A percentile compares a stretch with the other conserved stretches of the same genome.
phyloP scores from a whole-genome alignment of 2,797 vertebrate genomes.

The Centroberyx gerrardi region DNA sequence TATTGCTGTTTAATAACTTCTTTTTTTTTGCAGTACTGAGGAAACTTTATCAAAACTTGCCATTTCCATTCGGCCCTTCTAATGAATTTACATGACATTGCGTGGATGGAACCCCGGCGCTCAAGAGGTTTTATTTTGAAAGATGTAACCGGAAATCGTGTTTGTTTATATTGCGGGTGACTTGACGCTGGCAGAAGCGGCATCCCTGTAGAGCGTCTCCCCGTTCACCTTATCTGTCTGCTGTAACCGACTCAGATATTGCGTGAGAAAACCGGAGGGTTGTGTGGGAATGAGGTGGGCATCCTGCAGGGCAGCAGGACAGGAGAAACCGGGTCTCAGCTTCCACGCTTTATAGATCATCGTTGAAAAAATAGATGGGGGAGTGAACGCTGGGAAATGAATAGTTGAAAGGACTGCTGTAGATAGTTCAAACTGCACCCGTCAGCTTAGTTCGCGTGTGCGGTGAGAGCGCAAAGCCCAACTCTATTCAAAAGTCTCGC shows the following conservation, averaged over 20 bases:
- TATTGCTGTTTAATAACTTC: too few species aligned
- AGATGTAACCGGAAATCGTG: background rate
- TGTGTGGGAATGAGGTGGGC: slow-evolving; percentile 33
- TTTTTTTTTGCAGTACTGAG: too few species aligned
- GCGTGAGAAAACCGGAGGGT: slow-evolving; percentile 77
- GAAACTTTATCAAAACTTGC: too few species aligned
- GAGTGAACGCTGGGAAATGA: slow-evolving; percentile 1
- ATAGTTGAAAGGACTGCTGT: background rate
- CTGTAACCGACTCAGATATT: slow-evolving; percentile 74
- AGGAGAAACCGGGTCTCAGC: slow-evolving; percentile 28
- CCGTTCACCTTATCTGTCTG: slow-evolving; percentile 55
- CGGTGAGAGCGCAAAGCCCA: background rate
- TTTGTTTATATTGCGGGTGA: slow-evolving; percentile 23
- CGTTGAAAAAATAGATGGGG: slow-evolving; percentile 25
- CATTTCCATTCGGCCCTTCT: too few species aligned
- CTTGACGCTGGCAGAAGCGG: background rate
- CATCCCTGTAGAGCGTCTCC: background rate
- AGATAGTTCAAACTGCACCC: background rate
- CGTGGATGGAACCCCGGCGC: too few species aligned
- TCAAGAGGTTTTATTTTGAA: slow-evolving; percentile 38
- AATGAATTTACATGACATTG: too few species aligned
- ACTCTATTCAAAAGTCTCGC: slow-evolving; percentile 14
- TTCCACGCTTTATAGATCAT: slow-evolving; percentile 8
- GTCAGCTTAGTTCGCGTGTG: background rate
- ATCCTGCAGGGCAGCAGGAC: slow-evolving; percentile 24